Evolutionary conservation across 2,797 vertebrate genomes (phyloP).

Genomic region (Clamator glandarius): DNA sequence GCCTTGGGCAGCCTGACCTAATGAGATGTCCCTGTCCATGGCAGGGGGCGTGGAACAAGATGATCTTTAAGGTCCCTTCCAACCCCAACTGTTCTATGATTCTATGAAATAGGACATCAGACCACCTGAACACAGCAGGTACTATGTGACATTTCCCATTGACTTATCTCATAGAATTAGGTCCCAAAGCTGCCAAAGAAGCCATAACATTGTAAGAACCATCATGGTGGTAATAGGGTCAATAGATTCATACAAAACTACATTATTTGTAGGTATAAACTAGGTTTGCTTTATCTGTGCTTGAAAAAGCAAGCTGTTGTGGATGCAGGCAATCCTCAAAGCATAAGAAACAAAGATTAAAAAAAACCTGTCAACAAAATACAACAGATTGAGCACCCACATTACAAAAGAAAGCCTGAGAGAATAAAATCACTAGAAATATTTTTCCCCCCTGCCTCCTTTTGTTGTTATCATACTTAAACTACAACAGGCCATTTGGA

Average conservation of each 20-base stretch:
- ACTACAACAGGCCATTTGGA: not conserved
- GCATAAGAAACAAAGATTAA: not conserved
- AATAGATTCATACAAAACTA: not conserved
- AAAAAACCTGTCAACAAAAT: not conserved
- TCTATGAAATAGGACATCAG: not conserved
- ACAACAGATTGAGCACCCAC: not conserved
- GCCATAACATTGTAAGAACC: not conserved
- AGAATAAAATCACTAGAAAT: not conserved
- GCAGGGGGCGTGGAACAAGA: too few species aligned
- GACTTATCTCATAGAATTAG: not conserved
- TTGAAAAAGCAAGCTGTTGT: not conserved
- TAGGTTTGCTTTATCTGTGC: not conserved
- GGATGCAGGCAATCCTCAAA: not conserved
- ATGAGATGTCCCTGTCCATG: too few species aligned
- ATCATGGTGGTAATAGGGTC: rapidly evolving
- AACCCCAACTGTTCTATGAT: too few species aligned
- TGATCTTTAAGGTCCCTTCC: too few species aligned
- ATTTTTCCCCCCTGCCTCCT: not conserved
- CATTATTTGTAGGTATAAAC: not conserved
- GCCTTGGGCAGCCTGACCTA: too few species aligned
- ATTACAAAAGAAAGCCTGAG: not conserved
- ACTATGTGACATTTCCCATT: not conserved
- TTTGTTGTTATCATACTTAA: not conserved
- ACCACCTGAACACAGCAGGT: not conserved
- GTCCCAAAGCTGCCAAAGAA: not conserved